Evolutionary conservation across 2,113 vertebrate genomes (phyloP).

Genomic region (Pungitius pungitius): DNA sequence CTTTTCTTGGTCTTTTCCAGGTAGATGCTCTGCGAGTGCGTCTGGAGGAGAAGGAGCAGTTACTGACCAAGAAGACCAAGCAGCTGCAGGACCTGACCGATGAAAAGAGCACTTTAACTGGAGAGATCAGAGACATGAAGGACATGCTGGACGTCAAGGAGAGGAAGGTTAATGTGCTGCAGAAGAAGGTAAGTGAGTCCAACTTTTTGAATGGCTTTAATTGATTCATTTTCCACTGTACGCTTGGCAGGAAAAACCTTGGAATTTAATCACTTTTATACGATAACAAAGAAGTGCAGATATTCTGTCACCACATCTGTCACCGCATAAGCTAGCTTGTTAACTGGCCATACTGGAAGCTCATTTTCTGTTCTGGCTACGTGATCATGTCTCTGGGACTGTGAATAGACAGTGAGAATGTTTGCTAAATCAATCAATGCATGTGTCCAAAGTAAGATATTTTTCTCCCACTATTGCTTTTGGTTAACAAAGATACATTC

Average conservation of each 20-base stretch:
- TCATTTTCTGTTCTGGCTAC: background rate
- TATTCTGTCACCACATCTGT: conserved; percentile 2
- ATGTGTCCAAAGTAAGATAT: background rate
- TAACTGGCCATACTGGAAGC: background rate
- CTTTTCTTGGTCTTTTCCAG: conserved; percentile 70
- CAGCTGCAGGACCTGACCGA: conserved; percentile 96
- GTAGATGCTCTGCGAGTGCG: conserved; percentile 95
- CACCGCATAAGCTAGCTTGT: background rate
- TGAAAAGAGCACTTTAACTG: conserved; percentile 93
- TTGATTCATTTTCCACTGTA: background rate
- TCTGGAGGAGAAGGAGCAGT: conserved; percentile 95
- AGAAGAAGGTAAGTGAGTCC: conserved; percentile 89
- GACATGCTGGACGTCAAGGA: conserved; percentile 99
- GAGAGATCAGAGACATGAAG: conserved; percentile 97
- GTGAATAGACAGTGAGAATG: background rate
- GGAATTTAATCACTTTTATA: conserved; percentile 23
- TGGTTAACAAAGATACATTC: background rate
- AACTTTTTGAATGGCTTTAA: background rate
- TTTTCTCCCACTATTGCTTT: conserved; percentile 2
- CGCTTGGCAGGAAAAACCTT: conserved; percentile 4
- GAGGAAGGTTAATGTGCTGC: conserved; percentile 94
- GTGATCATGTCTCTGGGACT: background rate
- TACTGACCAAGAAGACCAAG: conserved; percentile 96
- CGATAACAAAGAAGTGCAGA: background rate
- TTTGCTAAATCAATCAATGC: conserved; percentile 15